Percentiles rank a stretch among this genome's conserved stretches.
Evolutionary conservation across 2,113 vertebrate species (phyloP).

Genomic region (Podiceps cristatus): DNA sequence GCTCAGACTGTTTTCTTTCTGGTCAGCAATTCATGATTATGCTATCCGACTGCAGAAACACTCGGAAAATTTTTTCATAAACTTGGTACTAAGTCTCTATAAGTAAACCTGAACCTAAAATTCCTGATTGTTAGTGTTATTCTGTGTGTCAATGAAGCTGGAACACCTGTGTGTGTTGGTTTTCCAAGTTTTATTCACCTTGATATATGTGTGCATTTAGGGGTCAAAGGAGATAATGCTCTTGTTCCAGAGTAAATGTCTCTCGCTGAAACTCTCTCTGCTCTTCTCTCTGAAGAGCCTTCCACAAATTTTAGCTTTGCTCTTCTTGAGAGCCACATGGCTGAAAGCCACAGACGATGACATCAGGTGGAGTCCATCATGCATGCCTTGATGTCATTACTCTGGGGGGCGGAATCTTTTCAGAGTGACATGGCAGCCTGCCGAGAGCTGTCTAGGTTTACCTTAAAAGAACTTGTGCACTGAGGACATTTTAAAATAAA

Average conservation of each 20-base stretch:
- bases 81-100: neutral
- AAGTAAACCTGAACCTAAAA: neutral
- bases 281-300: neutral
- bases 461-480: neutral
- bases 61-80: neutral
- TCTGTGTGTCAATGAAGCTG: neutral
- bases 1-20: neutral
- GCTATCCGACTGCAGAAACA: neutral
- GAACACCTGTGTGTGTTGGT: neutral
- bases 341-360: neutral
- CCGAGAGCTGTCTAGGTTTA: neutral
- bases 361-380: conserved; percentile 43
- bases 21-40: neutral
- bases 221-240: neutral
- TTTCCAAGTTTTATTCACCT: neutral
- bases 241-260: neutral
- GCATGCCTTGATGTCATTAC: conserved; percentile 28
- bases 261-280: neutral
- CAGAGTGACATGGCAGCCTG: neutral
- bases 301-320: neutral
- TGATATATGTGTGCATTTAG: neutral
- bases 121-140: neutral
- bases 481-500: neutral
- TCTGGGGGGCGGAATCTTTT: neutral
- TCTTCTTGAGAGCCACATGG: neutral